Conservation (phyloP, 2,888 invertebrate genomes). For the Nipponacmea schrenckii region DNA sequence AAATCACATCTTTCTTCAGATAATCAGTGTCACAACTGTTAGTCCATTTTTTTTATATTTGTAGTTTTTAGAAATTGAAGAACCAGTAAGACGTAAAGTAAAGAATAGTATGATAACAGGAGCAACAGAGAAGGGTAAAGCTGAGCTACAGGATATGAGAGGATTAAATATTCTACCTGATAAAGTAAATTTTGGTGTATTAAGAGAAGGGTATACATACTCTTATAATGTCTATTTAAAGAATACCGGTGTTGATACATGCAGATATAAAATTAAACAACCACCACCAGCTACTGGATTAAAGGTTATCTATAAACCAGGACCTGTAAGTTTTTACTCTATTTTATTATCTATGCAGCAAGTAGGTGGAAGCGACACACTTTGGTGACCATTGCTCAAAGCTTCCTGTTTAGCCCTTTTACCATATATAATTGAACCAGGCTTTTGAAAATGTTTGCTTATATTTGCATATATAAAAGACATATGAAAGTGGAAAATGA, state of each 20-base stretch:
- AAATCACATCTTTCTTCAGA: too few species aligned
- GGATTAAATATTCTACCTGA: constrained; percentile 64
- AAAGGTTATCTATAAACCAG: constrained; percentile 62
- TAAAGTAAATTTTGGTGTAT: constrained; percentile 64
- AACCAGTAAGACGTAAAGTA: constrained; percentile 61
- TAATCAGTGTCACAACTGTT: too few species aligned
- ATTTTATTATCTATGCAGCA: not conserved
- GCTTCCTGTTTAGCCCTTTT: too few species aligned
- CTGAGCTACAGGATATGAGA: constrained; percentile 54
- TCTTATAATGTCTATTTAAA: constrained; percentile 55
- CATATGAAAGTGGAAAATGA: too few species aligned
- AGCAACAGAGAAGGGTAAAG: constrained; percentile 52
- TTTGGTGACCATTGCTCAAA: too few species aligned
- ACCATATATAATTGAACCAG: too few species aligned
- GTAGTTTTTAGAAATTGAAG: constrained; percentile 62
- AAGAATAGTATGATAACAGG: constrained; percentile 60
- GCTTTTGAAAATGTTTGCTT: too few species aligned
- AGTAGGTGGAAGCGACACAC: not conserved
- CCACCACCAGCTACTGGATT: constrained; percentile 67
- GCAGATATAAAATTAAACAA: constrained; percentile 65
- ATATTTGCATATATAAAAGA: too few species aligned
- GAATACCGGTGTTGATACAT: constrained; percentile 67
- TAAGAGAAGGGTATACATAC: constrained; percentile 66
- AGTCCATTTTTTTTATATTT: not conserved
- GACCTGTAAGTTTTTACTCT: constrained; percentile 57